phyloP scores from a whole-genome alignment of 2,888 invertebrate genomes.

The Sesamia inferens region DNA sequence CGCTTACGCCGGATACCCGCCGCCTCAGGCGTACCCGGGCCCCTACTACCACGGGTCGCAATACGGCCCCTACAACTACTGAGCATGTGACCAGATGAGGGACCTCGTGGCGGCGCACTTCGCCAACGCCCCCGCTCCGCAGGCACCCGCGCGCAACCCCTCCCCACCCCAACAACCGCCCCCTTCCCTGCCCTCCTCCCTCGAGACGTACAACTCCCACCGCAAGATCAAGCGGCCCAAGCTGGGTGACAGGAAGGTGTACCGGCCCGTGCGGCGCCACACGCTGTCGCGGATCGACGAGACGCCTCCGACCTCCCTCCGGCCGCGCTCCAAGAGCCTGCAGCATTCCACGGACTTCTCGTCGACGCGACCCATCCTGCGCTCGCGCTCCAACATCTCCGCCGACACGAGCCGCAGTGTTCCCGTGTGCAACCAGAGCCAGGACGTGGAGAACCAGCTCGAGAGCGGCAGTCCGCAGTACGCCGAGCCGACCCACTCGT shows the following conservation, averaged over 20 bases:
- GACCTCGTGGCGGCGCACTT: conserved; percentile 86
- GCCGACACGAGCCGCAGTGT: conserved; percentile 87
- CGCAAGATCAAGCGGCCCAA: conserved; percentile 78
- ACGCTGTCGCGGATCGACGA: conserved; percentile 87
- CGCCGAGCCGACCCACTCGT: conserved; percentile 80
- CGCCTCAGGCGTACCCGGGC: conserved; percentile 95
- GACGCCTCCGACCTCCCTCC: conserved; percentile 70
- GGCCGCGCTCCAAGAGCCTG: conserved; percentile 78
- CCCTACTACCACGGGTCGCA: conserved; percentile 98
- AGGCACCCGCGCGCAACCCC: conserved; percentile 85
- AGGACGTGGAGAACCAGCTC: conserved; percentile 76
- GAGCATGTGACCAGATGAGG: conserved; percentile 90
- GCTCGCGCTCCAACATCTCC: conserved; percentile 85
- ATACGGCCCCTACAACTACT: conserved; percentile 98
- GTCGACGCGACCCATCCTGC: conserved; percentile 79
- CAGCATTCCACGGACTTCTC: conserved; percentile 82
- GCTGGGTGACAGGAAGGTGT: conserved; percentile 81
- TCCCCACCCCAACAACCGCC: conserved; percentile 64
- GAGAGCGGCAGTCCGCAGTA: conserved; percentile 83
- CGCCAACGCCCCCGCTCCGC: conserved; percentile 86
- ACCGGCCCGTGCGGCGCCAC: conserved; percentile 80
- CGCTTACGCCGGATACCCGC: conserved; percentile 96
- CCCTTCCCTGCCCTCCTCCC: conserved; percentile 69
- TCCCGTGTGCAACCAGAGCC: conserved; percentile 85
- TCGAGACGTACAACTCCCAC: conserved; percentile 87